phyloP scores from a whole-genome alignment of 1,140 invertebrate genomes.

The Drosophila arawakana region DNA sequence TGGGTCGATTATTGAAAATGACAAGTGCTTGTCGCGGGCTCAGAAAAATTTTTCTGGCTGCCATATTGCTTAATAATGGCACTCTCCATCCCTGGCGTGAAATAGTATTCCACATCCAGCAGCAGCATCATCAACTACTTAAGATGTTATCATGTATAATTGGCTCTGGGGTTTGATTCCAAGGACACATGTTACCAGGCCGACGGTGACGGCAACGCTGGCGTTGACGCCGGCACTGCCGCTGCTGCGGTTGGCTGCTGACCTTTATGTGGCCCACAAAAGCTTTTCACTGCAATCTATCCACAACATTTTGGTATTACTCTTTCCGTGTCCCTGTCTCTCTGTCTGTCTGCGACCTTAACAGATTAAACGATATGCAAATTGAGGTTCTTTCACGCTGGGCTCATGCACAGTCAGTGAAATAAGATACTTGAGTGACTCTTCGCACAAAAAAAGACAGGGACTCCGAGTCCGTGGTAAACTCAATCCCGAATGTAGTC shows the following conservation, averaged over 20 bases:
- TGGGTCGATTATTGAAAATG: conserved; percentile 50
- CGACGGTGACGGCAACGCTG: not conserved
- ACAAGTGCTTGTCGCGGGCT: conserved; percentile 35
- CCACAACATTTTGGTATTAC: not conserved
- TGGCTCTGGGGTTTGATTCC: conserved; percentile 29
- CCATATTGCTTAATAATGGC: conserved; percentile 38
- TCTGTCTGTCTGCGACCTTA: not conserved
- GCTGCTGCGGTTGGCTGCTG: conserved; percentile 36
- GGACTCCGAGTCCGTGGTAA: no score
- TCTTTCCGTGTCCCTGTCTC: not conserved
- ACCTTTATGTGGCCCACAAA: conserved; percentile 40
- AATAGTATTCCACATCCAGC: not conserved
- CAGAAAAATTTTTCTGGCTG: conserved; percentile 15
- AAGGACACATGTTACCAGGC: conserved; percentile 15
- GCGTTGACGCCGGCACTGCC: not conserved
- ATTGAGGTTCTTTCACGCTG: not conserved
- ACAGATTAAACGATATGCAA: not conserved
- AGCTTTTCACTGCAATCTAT: not conserved
- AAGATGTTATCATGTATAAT: conserved; percentile 42
- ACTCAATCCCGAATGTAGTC: no score
- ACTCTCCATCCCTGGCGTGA: not conserved
- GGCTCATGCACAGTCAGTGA: not conserved
- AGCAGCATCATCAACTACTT: conserved; percentile 32
- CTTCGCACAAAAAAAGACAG: no score
- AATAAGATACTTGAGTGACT: not conserved